Evolutionary conservation across 1,140 invertebrate species (phyloP).

Genomic region (Euwallacea fornicatus): DNA sequence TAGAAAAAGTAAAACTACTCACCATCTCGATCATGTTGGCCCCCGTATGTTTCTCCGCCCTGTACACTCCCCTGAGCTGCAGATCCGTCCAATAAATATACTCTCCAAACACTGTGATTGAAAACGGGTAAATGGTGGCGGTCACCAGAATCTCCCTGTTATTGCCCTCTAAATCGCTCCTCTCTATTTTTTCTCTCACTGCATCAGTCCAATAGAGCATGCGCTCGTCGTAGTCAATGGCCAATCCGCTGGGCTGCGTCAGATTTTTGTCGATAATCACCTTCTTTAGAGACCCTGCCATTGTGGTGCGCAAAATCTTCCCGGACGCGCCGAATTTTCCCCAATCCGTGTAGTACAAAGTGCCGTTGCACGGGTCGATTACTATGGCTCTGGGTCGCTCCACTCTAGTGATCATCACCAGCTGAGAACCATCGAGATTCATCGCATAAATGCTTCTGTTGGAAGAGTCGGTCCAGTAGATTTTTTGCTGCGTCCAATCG

Average conservation of each 20-base stretch:
- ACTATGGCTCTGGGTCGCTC: conserved; percentile 93
- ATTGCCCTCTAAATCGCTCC: conserved; percentile 84
- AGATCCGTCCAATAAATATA: conserved; percentile 99
- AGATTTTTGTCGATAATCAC: conserved; percentile 89
- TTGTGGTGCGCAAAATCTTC: conserved; percentile 93
- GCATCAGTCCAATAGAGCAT: conserved; percentile 99
- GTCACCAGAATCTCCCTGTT: conserved; percentile 76
- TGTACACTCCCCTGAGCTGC: conserved; percentile 89
- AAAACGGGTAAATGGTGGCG: conserved; percentile 95
- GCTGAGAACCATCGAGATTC: conserved; percentile 84
- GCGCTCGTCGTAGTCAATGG: conserved; percentile 93
- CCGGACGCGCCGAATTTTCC: conserved; percentile 89
- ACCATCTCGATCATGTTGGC: conserved; percentile 93
- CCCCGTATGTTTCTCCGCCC: conserved; percentile 96
- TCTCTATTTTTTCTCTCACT: conserved; percentile 94
- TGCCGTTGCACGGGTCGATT: conserved; percentile 92
- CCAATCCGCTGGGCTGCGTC: conserved; percentile 92
- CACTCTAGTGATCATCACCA: conserved; percentile 92
- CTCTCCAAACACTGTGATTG: conserved; percentile 86
- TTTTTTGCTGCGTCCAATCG: conserved; percentile 95
- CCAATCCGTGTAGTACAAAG: conserved; percentile 92
- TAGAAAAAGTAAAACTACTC: neutral
- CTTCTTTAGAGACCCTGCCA: conserved; percentile 92
- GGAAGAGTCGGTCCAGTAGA: conserved; percentile 96
- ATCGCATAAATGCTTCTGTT: conserved; percentile 95